Evolutionary conservation across 2,797 vertebrate genomes (phyloP), one percentile per base, ranked within the genome.

Genomic region (Lagocephalus sceleratus): DNA sequence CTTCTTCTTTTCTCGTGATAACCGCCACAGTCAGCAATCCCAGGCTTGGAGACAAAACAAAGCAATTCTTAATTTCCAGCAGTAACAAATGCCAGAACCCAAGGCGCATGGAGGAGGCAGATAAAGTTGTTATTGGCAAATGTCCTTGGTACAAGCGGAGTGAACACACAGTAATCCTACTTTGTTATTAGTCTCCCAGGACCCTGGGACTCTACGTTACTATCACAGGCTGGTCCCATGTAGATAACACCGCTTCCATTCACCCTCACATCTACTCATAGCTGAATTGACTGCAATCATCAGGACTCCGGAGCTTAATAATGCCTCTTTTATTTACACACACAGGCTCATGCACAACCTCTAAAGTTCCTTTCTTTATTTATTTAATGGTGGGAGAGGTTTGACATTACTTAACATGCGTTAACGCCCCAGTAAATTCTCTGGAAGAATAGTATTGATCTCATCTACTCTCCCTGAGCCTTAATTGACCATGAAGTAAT

Each of bases 41-140:
- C 87, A 87, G 88, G 91, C 83, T 88, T 91, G 88, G 89, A 92
- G 91, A 87, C 82, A 84, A 92, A 92, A 93, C 89, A 93, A 90
- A 92, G 90, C 79, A 73, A 76, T 92, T 89, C 87, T 93, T 95
- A 93, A 94, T 95, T 94, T 89, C 77, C 88, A 85, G 90, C 88
- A 85, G 89, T 77, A 85, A 88, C 86, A 91, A 91, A 92, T 87
- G 87, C 88, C 92, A 91, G 91, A 90, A 86, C 82, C 86, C 89
- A 74, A 85, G 83, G 87, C 90, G 71, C 90, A 87, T 95, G 94
- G 87, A 92, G 57, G 86, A 88, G 76, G 91, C 91, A 94, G 95
- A 98, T 96, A 98, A 97, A 96, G 91, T 92, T 94, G 86, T 92
- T 94, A 87, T 91, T 95, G 94, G 93, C 92, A 93, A 93, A 92